These are phyloP conservation scores for Brachionus plicatilis DNA, from an alignment of 1,140 invertebrate species.

Conservation along the genomic window DNA sequence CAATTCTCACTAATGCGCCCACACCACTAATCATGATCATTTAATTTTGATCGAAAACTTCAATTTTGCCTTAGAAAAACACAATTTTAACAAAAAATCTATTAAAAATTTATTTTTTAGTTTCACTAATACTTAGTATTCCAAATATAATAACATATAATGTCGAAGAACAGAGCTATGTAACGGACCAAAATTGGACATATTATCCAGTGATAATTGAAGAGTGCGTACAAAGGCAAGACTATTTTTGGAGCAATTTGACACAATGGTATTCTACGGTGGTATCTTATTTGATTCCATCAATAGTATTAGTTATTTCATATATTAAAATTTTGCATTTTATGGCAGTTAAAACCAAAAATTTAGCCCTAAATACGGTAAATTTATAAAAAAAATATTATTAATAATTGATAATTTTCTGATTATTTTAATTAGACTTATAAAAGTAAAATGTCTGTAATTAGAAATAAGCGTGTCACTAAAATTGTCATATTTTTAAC, in stretches of 20 bases:
- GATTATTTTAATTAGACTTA: background rate
- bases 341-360: constrained; percentile 38
- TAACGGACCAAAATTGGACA: background rate
- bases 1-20: no score
- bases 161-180: background rate
- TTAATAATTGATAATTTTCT: background rate
- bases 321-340: constrained; percentile 46
- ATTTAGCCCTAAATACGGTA: background rate
- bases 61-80: no score
- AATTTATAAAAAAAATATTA: background rate
- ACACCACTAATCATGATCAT: no score
- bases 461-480: background rate
- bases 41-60: no score
- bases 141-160: constrained; percentile 21
- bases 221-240: constrained; percentile 15
- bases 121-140: constrained; percentile 1
- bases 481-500: constrained; percentile 39
- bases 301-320: constrained; percentile 45
- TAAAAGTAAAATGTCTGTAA: background rate
- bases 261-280: constrained; percentile 29
- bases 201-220: background rate
- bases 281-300: constrained; percentile 26
- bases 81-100: no score
- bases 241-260: constrained; percentile 11
- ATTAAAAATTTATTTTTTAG: background rate